A percentile compares a stretch with the other conserved stretches of the same genome.
These are phyloP conservation scores for Morinoia aosen DNA, from an alignment of 2,888 invertebrate genomes.

Conservation along the genomic window DNA sequence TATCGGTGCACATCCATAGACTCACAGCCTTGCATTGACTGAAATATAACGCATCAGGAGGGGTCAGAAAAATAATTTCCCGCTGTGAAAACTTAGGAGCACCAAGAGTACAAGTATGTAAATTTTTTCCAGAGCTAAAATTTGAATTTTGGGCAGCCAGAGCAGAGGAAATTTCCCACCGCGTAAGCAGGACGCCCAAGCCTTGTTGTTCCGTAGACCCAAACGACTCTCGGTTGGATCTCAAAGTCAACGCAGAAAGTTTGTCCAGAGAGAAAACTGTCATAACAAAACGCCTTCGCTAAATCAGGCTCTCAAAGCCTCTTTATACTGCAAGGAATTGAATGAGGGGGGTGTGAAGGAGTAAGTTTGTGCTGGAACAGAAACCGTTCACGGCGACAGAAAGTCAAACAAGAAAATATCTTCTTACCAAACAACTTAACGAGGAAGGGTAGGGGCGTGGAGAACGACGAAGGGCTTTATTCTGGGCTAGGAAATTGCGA, in stretches of 20 bases:
- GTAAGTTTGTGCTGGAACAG: neutral
- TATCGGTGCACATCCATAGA: too few relatives aligned
- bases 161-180: neutral
- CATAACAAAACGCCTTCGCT: neutral
- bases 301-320: neutral
- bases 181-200: neutral
- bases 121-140: neutral
- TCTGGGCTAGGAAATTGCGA: neutral
- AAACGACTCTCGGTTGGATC: neutral
- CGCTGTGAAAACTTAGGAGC: too few relatives aligned
- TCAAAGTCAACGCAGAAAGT: neutral
- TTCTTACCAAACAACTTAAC: constrained; percentile 1
- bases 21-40: too few relatives aligned
- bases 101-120: neutral
- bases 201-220: neutral
- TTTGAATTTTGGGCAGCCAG: neutral
- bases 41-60: too few relatives aligned
- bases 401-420: neutral
- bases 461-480: neutral
- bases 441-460: neutral
- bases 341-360: neutral
- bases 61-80: too few relatives aligned
- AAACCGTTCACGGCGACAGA: neutral
- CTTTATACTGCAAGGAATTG: neutral
- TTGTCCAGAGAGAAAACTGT: neutral